These are phyloP conservation scores for Lissonota sp. DNA, from an alignment of 2,888 invertebrate species.

Conservation along the genomic window DNA sequence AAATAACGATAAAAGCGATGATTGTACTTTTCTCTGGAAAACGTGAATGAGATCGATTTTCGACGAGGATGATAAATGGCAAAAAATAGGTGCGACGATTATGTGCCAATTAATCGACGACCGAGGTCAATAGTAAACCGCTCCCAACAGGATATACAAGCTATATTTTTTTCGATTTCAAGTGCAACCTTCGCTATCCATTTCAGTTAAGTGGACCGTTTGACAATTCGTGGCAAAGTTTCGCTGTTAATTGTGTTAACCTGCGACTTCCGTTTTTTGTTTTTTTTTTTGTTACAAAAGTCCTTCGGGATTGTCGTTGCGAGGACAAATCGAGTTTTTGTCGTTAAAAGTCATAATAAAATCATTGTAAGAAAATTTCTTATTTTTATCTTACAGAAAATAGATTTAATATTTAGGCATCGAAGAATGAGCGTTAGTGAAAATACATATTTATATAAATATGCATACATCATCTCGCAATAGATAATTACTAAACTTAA, in stretches of 20 bases:
- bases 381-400: too few species aligned
- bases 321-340: background rate
- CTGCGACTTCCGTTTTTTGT: constrained; percentile 24
- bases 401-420: too few species aligned
- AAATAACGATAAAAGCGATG: constrained; percentile 27
- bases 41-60: background rate
- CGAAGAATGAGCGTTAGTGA: too few species aligned
- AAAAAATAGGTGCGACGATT: constrained; percentile 41
- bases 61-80: background rate
- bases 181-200: constrained; percentile 71
- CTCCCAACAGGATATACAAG: constrained; percentile 34
- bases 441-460: too few species aligned
- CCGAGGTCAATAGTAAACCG: background rate
- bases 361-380: too few species aligned
- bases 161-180: constrained; percentile 67
- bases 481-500: too few species aligned
- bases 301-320: too few species aligned
- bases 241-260: background rate
- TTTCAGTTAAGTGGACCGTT: constrained; percentile 27
- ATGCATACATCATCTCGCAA: too few species aligned
- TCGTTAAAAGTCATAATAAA: too few species aligned
- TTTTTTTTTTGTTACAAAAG: background rate
- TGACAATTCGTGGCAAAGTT: constrained; percentile 10
- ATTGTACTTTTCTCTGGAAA: background rate
- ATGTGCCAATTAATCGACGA: constrained; percentile 31